These are phyloP conservation scores for Danio tinwini DNA, from an alignment of 2,797 vertebrate species.

Conservation along the genomic window DNA sequence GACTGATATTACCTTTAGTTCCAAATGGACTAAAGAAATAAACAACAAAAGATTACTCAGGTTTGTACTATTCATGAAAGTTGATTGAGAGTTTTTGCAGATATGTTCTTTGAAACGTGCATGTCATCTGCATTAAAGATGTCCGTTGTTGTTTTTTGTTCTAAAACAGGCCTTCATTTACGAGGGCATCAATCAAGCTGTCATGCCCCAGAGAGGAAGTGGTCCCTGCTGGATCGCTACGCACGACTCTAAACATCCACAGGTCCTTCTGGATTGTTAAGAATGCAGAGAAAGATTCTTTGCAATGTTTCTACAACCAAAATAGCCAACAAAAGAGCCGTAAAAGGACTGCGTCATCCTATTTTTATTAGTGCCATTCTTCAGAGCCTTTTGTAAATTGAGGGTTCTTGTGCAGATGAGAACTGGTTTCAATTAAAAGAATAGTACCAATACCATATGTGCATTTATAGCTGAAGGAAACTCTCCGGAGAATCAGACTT, in stretches of 20 bases:
- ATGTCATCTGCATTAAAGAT: slow-evolving; percentile 40
- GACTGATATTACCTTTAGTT: too few species aligned
- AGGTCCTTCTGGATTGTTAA: slow-evolving; percentile 18
- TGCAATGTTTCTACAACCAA: slow-evolving; percentile 14
- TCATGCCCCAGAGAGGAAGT: slow-evolving; percentile 39
- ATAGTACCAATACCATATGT: slow-evolving; percentile 7
- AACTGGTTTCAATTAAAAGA: slow-evolving; percentile 22
- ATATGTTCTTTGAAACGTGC: slow-evolving; percentile 13
- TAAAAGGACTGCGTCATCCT: background rate
- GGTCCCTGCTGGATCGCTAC: slow-evolving; percentile 41
- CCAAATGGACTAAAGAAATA: background rate
- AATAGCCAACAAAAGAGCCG: slow-evolving; percentile 2
- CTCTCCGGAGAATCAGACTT: background rate
- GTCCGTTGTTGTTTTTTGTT: slow-evolving; percentile 20
- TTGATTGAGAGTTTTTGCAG: background rate
- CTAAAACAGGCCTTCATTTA: slow-evolving; percentile 31
- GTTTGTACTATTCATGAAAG: background rate
- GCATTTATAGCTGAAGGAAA: slow-evolving; percentile 3
- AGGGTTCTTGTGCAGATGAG: background rate
- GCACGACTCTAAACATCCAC: slow-evolving; percentile 16
- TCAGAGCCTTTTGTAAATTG: slow-evolving; percentile 9
- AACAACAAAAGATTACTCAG: background rate
- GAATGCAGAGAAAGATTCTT: slow-evolving; percentile 19
- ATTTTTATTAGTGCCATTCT: slow-evolving; percentile 19
- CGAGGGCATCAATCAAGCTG: slow-evolving; percentile 42